Percentiles rank a stretch among this genome's conserved stretches.
Conservation (phyloP, 2,888 invertebrate genomes). For the Macrosiphum euphorbiae region DNA sequence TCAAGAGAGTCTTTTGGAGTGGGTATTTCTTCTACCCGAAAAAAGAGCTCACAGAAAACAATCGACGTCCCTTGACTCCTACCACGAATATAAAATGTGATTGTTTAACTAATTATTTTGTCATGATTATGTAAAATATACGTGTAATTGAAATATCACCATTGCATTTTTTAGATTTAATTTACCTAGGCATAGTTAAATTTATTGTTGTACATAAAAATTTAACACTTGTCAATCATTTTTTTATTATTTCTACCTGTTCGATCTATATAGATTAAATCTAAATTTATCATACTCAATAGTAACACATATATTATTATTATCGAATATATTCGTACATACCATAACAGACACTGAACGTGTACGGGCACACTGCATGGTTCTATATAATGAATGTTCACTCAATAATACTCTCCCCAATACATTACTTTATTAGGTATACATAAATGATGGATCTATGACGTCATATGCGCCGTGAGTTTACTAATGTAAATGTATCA, state of each 20-base stretch:
- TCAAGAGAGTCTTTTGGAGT: neutral
- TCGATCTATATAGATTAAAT: neutral
- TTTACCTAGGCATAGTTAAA: neutral
- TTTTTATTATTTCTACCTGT: neutral
- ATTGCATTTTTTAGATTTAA: neutral
- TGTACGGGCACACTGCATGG: neutral
- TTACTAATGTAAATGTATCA: neutral
- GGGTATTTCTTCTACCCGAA: neutral
- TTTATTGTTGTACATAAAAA: neutral
- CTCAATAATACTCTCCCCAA: neutral
- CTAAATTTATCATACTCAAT: neutral
- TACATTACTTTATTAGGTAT: neutral
- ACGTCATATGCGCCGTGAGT: neutral
- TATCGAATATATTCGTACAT: neutral
- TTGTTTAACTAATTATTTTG: neutral
- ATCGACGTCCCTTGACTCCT: neutral
- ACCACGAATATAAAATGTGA: neutral
- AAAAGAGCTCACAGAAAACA: neutral
- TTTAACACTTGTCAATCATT: neutral
- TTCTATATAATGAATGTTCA: neutral
- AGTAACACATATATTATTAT: neutral
- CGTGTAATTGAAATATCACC: neutral
- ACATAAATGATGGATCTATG: conserved; percentile 10
- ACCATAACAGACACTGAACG: neutral
- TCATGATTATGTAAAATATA: neutral